Evolutionary conservation across 2,888 invertebrate species (phyloP).

Genomic region (Ferrisia virgata): DNA sequence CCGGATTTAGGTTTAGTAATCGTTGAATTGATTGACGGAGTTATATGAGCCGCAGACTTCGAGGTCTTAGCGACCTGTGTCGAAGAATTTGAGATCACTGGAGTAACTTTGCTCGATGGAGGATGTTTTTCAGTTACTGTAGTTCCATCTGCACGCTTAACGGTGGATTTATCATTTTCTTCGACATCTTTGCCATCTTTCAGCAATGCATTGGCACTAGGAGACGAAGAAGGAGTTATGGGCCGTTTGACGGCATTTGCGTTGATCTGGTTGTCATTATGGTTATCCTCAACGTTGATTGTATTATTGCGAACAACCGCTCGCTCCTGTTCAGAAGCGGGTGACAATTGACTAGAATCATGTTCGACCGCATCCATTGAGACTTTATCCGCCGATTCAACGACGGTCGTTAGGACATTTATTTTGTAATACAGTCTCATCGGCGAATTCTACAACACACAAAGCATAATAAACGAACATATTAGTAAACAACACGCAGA

Average conservation of each 20-base stretch:
- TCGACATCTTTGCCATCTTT: neutral
- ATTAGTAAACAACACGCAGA: neutral
- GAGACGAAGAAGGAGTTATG: neutral
- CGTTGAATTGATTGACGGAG: neutral
- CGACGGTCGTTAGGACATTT: neutral
- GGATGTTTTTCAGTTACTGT: neutral
- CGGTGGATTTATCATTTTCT: neutral
- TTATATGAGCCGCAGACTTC: neutral
- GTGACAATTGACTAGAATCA: conserved; percentile 40
- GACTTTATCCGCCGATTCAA: neutral
- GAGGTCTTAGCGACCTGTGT: neutral
- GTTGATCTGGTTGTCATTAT: neutral
- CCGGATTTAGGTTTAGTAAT: neutral
- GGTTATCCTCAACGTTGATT: neutral
- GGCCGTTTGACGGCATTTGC: neutral
- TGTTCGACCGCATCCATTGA: neutral
- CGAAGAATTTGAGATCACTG: neutral
- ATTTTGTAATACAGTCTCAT: conserved; percentile 14
- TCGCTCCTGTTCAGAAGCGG: neutral
- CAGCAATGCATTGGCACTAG: neutral
- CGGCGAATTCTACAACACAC: conserved; percentile 39
- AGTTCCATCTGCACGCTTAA: neutral
- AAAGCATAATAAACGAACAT: neutral
- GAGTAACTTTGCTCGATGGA: neutral
- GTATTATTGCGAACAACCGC: neutral